phyloP scores from a whole-genome alignment of 2,888 invertebrate species.

The Ceriagrion tenellum region DNA sequence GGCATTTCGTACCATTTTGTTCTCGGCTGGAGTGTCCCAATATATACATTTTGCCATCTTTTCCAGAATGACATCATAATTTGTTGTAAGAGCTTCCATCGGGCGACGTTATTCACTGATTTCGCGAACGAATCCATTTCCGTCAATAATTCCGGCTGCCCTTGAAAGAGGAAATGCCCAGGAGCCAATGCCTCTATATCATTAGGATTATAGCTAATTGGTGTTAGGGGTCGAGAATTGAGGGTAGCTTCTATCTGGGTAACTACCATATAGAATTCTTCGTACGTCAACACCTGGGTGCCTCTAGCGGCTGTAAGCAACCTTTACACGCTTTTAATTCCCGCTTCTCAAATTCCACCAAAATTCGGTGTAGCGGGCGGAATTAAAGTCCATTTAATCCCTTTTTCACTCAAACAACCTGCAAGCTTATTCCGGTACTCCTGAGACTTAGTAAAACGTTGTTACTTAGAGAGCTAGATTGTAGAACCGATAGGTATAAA shows the following conservation, averaged over 20 bases:
- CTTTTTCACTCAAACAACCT: no score
- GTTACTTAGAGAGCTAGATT: no score
- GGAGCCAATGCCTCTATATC: slow-evolving; percentile 28
- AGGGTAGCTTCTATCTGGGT: not conserved
- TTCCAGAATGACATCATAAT: not conserved
- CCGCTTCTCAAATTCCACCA: no score
- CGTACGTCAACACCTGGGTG: no score
- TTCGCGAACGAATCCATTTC: not conserved
- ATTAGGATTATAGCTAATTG: slow-evolving; percentile 13
- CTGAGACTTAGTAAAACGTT: no score
- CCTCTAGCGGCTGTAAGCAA: no score
- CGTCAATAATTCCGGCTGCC: slow-evolving; percentile 10
- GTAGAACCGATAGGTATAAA: no score
- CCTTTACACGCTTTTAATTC: no score
- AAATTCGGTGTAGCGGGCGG: no score
- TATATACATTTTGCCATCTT: not conserved
- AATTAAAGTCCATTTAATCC: no score
- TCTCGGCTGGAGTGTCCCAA: not conserved
- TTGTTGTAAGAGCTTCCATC: not conserved
- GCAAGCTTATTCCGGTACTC: no score
- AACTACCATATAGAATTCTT: no score
- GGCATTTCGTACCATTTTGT: not conserved
- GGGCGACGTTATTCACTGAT: not conserved
- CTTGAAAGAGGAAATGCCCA: not conserved
- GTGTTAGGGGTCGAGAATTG: slow-evolving; percentile 9